These are phyloP conservation scores for Trichoplusia ni DNA, from an alignment of 1,140 invertebrate species.

Conservation along the genomic window DNA sequence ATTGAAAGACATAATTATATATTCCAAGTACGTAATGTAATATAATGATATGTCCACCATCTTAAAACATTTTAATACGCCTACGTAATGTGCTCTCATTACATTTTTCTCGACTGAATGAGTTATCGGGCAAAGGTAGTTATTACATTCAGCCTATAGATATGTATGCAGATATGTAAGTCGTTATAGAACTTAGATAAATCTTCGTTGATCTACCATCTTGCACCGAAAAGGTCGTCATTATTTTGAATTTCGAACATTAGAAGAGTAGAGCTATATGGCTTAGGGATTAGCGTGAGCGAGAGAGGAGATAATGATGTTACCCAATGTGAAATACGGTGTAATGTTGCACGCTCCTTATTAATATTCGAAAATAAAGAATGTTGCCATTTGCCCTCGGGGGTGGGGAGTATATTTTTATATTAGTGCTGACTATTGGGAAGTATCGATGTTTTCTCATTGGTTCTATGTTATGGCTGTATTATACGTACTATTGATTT, in stretches of 20 bases:
- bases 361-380: constrained; percentile 80
- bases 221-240: constrained; percentile 43
- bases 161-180: constrained; percentile 12
- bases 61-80: not conserved
- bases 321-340: constrained; percentile 72
- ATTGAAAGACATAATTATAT: not conserved
- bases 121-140: constrained; percentile 28
- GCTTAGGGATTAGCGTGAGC: constrained; percentile 37
- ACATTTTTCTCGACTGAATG: constrained; percentile 24
- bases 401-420: constrained; percentile 61
- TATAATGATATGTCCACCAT: constrained; percentile 6
- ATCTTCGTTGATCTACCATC: constrained; percentile 44
- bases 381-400: constrained; percentile 73
- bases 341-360: constrained; percentile 75
- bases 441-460: constrained; percentile 26
- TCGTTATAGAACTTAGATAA: constrained; percentile 38
- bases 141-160: constrained; percentile 22
- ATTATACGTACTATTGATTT: not conserved
- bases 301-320: constrained; percentile 53
- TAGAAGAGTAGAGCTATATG: constrained; percentile 47
- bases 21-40: constrained; percentile 2
- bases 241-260: constrained; percentile 58
- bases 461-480: not conserved
- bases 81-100: constrained; percentile 16
- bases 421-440: constrained; percentile 28